phyloP scores from a whole-genome alignment of 2,888 invertebrate species.

The Gari tellinella region DNA sequence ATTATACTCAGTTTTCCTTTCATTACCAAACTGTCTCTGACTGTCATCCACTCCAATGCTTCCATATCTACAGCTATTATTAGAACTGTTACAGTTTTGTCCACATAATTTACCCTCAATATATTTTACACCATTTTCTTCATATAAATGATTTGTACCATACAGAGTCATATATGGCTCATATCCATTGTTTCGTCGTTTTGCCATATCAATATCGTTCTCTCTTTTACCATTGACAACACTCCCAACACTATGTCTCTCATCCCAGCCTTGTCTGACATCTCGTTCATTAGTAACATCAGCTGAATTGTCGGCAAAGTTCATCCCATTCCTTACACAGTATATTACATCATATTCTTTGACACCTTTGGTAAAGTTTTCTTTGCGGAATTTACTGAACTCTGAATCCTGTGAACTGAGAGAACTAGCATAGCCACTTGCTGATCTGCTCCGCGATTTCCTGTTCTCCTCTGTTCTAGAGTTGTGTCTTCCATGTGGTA shows the following conservation, averaged over 20 bases:
- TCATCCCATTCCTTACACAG: slow-evolving; percentile 46
- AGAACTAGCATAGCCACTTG: neutral
- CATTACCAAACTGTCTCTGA: no score
- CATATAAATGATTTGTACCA: slow-evolving; percentile 29
- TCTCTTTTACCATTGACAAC: neutral
- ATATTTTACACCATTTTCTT: neutral
- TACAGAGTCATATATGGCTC: slow-evolving; percentile 36
- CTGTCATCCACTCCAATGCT: no score
- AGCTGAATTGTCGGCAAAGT: slow-evolving; percentile 38
- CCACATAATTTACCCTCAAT: no score
- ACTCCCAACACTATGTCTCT: no score
- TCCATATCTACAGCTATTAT: no score
- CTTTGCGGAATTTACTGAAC: slow-evolving; percentile 7
- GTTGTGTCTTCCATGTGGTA: no score
- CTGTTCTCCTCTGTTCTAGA: no score
- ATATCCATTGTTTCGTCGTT: slow-evolving; percentile 3
- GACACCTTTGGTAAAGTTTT: slow-evolving; percentile 1
- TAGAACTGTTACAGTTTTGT: no score
- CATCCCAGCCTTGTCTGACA: no score
- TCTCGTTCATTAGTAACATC: neutral
- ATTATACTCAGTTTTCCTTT: no score
- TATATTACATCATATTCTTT: slow-evolving; percentile 26
- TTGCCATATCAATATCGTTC: neutral
- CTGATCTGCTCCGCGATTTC: neutral
- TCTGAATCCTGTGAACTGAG: slow-evolving; percentile 15